Evolutionary conservation across 2,888 invertebrate species (phyloP).

Genomic region (Cinara cedri): DNA sequence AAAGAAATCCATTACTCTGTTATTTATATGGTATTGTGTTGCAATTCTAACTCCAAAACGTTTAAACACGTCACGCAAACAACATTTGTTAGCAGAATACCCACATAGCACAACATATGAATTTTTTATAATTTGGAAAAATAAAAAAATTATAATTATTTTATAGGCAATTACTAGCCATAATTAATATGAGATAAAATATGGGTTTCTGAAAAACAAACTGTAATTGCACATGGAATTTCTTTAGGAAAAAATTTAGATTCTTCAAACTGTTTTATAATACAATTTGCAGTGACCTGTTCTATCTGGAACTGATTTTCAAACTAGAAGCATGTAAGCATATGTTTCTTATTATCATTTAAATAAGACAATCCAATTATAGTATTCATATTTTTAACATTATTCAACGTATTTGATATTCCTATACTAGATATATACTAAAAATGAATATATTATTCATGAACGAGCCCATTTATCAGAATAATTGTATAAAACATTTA

Average conservation of each 20-base stretch:
- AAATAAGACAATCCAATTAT: no score
- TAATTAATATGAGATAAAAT: background rate
- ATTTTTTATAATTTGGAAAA: no score
- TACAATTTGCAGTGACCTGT: background rate
- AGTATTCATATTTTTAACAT: background rate
- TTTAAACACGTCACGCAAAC: no score
- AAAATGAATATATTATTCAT: background rate
- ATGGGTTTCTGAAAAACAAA: background rate
- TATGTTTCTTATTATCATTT: background rate
- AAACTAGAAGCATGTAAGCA: background rate
- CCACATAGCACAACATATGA: no score
- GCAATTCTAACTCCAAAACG: no score
- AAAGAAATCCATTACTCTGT: no score
- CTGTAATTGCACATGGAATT: background rate
- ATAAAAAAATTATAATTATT: no score
- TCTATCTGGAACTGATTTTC: background rate
- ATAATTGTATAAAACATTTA: background rate
- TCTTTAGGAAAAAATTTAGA: conserved; percentile 1
- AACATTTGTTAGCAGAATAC: no score
- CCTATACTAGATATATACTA: no score
- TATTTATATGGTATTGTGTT: no score
- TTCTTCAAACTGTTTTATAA: background rate
- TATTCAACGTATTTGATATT: background rate
- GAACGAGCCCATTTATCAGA: background rate
- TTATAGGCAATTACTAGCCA: background rate